Percentiles rank a stretch among this genome's conserved stretches.
These are phyloP conservation scores for Typhlomys cinereus DNA, from an alignment of 2,113 vertebrate species.

Conservation along the genomic window DNA sequence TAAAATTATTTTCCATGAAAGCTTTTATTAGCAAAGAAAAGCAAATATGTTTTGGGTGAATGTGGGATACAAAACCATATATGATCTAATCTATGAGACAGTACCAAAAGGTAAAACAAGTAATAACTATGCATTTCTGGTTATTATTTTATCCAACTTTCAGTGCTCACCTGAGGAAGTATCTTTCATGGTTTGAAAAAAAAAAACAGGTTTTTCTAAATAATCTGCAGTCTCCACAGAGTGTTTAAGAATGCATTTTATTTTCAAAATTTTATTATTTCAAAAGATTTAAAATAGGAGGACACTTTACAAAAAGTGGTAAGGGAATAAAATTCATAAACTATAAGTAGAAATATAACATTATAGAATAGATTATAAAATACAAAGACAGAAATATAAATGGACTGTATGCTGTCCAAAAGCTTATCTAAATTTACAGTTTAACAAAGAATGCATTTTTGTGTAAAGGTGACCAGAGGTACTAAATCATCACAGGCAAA, in stretches of 20 bases:
- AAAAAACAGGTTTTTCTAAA: background rate
- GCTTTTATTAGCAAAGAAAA: background rate
- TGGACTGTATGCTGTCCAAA: no score
- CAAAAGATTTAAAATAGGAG: no score
- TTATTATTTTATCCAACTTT: background rate
- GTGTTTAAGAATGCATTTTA: background rate
- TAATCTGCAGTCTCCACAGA: background rate
- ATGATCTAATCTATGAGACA: background rate
- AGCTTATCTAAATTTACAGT: no score
- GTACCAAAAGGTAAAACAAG: background rate
- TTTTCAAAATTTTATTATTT: no score
- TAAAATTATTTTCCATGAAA: background rate
- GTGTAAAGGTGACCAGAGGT: background rate
- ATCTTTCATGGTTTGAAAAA: background rate
- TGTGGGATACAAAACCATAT: background rate
- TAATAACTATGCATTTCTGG: background rate
- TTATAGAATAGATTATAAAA: no score
- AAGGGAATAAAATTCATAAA: no score
- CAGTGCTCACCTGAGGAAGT: background rate
- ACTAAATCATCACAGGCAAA: background rate
- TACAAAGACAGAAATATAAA: no score
- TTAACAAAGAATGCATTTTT: conserved; percentile 2
- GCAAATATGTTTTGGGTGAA: background rate
- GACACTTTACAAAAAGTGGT: no score
- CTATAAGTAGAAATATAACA: no score